These are phyloP conservation scores for Leucoptera coffeella DNA, from an alignment of 2,888 invertebrate species.

Conservation along the genomic window DNA sequence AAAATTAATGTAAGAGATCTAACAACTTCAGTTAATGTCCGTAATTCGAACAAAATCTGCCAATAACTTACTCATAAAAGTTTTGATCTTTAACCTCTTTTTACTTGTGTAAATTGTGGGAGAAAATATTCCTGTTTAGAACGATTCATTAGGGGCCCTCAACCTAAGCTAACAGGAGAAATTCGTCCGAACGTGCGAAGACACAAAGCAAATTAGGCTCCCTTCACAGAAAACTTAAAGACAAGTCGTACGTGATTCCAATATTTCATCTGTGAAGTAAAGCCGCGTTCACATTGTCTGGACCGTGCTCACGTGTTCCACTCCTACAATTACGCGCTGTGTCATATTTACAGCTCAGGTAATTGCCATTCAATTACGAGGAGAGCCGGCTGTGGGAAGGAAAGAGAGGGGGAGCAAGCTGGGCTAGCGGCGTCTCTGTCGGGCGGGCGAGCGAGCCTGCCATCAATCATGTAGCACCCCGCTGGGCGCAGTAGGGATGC, in stretches of 20 bases:
- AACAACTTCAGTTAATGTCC: too few species aligned
- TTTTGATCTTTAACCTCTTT: too few species aligned
- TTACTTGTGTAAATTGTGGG: too few species aligned
- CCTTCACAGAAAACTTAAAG: slow-evolving; percentile 1
- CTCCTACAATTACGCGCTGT: slow-evolving; percentile 52
- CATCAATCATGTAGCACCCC: slow-evolving; percentile 49
- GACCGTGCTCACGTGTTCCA: slow-evolving; percentile 34
- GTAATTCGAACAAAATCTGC: too few species aligned
- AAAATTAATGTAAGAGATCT: too few species aligned
- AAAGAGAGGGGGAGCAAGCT: slow-evolving; percentile 13
- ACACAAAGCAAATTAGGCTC: slow-evolving; percentile 4
- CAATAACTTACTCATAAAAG: too few species aligned
- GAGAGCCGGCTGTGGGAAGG: slow-evolving; percentile 28
- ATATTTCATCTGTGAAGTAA: slow-evolving; percentile 33
- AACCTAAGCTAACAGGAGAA: too few species aligned
- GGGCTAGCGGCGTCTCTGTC: slow-evolving; percentile 16
- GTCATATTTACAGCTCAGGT: slow-evolving; percentile 55
- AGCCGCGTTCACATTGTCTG: slow-evolving; percentile 29
- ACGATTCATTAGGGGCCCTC: too few species aligned
- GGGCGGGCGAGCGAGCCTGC: slow-evolving; percentile 30
- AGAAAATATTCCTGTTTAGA: too few species aligned
- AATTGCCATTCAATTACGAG: slow-evolving; percentile 53
- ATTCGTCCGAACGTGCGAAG: slow-evolving; percentile 4
- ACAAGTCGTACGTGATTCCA: slow-evolving; percentile 19
- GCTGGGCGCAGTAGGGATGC: slow-evolving; percentile 42